Percentiles rank a stretch among this genome's conserved stretches.
These are phyloP conservation scores for Glyphotaelius pellucidus DNA, from an alignment of 2,888 invertebrate genomes.

Conservation along the genomic window DNA sequence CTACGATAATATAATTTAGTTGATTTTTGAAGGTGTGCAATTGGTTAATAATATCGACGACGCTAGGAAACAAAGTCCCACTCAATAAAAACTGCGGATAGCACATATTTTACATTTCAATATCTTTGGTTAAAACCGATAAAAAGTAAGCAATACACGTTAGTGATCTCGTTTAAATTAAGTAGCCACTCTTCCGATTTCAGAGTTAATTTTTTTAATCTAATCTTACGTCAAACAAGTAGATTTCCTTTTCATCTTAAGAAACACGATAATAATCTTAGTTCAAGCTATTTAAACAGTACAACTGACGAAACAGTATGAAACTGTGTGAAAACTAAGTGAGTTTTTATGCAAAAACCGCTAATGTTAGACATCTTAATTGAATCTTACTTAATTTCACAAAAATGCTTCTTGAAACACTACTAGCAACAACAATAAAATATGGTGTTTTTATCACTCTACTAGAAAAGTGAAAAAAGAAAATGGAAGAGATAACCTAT, in stretches of 20 bases:
- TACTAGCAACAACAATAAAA: background rate
- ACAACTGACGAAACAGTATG: background rate
- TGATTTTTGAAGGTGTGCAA: no score
- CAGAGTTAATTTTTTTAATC: background rate
- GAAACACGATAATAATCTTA: background rate
- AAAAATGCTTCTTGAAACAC: constrained; percentile 4
- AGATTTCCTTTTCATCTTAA: background rate
- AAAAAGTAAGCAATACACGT: no score
- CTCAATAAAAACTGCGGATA: no score
- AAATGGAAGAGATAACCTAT: constrained; percentile 3
- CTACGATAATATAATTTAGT: no score
- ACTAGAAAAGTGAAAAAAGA: background rate
- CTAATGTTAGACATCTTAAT: background rate
- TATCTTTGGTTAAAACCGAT: no score
- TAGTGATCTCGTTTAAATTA: background rate
- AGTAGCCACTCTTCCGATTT: background rate
- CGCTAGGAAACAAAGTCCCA: no score
- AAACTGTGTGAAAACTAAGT: background rate
- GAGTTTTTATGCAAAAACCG: background rate
- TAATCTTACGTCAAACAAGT: background rate
- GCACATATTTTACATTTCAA: no score
- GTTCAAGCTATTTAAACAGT: background rate
- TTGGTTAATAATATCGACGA: no score
- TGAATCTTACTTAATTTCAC: background rate
- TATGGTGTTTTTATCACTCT: background rate